Evolutionary conservation across 2,797 vertebrate species (phyloP), one percentile per base, ranked within the genome.

Genomic region (Erpetoichthys calabaricus): DNA sequence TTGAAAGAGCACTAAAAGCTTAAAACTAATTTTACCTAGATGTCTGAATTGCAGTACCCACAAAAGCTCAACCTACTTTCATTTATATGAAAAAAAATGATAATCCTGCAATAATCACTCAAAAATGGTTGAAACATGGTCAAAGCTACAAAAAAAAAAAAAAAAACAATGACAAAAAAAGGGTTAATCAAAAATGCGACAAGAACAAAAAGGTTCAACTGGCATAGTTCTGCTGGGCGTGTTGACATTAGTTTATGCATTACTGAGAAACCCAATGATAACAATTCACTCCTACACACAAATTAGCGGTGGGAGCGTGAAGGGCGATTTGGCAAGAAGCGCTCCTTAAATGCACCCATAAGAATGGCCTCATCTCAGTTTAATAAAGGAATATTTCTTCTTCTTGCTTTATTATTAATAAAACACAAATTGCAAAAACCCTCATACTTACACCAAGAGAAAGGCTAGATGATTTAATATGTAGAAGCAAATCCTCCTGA

Each of bases 291-390:
- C 25, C 25, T 81, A 70, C 77, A 71, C 57, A 60, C 59, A 62
- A 63, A 73, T 74, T 75, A 74, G 71, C 25, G 25, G 25, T 62
- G 74, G 59, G 68, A 73, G 68, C 75, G 80, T 73, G 74, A 73
- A 69, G 70, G 71, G 65, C 45, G 70, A 76, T 80, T 79, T 69
- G 73, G 64, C 75, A 75, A 66, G 75, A 81, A 82, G 78, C 71
- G 65, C 69, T 86, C 72, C 76, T 73, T 70, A 63, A 78, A 66
- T 77, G 65, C 65, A 62, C 70, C 64, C 63, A 69, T 66, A 70
- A 75, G 74, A 25, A 75, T 72, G 71, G 66, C 74, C 75, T 75
- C 76, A 86, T 84, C 82, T 81, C 83, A 85, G 75, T 53, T 85
- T 83, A 86, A 86, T 86, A 86, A 84, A 82, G 70, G 80, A 84